Conservation (phyloP, 2,797 vertebrate genomes). For the Pseudopleuronectes americanus region DNA sequence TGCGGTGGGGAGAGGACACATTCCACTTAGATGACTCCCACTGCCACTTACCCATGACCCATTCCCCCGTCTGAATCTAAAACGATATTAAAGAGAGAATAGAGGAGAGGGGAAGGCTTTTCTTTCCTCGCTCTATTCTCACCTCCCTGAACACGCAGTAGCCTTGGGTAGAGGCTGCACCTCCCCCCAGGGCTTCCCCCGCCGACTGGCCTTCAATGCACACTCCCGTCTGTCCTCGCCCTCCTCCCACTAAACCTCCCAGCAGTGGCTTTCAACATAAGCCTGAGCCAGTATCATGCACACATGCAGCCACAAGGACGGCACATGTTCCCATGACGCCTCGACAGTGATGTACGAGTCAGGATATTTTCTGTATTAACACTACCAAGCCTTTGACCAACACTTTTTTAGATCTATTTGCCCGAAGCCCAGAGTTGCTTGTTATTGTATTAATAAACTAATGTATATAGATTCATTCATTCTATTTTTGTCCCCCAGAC, state of each 20-base stretch:
- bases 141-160: slow-evolving; percentile 43
- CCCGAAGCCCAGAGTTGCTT: too few species aligned
- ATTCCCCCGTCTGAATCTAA: slow-evolving; percentile 18
- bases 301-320: slow-evolving; percentile 21
- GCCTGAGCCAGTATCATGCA: slow-evolving; percentile 27
- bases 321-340: slow-evolving; percentile 31
- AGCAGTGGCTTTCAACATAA: slow-evolving; percentile 30
- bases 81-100: slow-evolving; percentile 22
- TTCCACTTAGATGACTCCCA: slow-evolving; percentile 52
- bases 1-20: slow-evolving; percentile 28
- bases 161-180: slow-evolving; percentile 52
- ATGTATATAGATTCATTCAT: too few species aligned
- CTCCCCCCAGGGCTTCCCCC: slow-evolving; percentile 45
- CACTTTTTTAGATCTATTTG: too few species aligned
- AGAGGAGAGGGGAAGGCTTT: slow-evolving; percentile 9
- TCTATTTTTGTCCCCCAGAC: too few species aligned
- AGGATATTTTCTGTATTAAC: slow-evolving; percentile 1
- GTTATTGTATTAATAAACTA: too few species aligned
- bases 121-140: slow-evolving; percentile 23
- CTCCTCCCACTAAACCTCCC: slow-evolving; percentile 29
- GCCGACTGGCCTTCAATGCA: slow-evolving; percentile 22
- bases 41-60: slow-evolving; percentile 28
- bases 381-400: too few species aligned
- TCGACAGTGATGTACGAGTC: slow-evolving; percentile 2
- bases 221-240: slow-evolving; percentile 22